These are phyloP conservation scores for Coracopsis vasa DNA, from an alignment of 2,113 vertebrate species.

Conservation along the genomic window DNA sequence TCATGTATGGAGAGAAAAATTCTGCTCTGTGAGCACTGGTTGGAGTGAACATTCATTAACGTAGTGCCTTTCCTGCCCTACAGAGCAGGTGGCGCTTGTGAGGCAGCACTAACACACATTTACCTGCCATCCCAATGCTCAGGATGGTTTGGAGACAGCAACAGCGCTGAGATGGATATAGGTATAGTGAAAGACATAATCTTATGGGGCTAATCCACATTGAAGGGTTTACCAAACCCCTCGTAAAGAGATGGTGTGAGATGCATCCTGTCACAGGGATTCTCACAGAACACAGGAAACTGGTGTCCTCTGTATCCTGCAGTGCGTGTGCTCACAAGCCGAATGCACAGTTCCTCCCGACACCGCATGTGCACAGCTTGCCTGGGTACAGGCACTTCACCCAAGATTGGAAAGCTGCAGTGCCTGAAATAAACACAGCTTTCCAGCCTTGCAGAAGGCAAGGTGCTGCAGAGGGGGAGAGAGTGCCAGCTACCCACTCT, in stretches of 20 bases:
- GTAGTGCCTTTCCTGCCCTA: neutral
- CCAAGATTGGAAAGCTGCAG: neutral
- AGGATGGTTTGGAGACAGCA: neutral
- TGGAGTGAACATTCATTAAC: neutral
- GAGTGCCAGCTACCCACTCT: neutral
- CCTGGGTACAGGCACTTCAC: neutral
- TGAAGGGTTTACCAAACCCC: neutral
- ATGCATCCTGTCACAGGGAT: neutral
- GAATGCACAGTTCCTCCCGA: neutral
- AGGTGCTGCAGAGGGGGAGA: neutral
- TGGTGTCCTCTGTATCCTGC: neutral
- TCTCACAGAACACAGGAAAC: neutral
- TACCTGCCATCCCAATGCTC: neutral
- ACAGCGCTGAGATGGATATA: neutral
- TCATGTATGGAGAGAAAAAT: neutral
- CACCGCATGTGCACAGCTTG: neutral
- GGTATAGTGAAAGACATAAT: neutral
- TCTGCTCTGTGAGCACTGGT: neutral
- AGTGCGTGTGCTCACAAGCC: neutral
- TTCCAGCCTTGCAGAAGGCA: neutral
- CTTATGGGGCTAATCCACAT: neutral
- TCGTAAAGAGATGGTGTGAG: neutral
- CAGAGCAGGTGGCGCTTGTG: neutral
- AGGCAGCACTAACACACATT: neutral
- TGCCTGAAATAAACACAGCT: neutral